These are phyloP conservation scores for Malacosoma neustria DNA, from an alignment of 2,888 invertebrate species.

Conservation along the genomic window DNA sequence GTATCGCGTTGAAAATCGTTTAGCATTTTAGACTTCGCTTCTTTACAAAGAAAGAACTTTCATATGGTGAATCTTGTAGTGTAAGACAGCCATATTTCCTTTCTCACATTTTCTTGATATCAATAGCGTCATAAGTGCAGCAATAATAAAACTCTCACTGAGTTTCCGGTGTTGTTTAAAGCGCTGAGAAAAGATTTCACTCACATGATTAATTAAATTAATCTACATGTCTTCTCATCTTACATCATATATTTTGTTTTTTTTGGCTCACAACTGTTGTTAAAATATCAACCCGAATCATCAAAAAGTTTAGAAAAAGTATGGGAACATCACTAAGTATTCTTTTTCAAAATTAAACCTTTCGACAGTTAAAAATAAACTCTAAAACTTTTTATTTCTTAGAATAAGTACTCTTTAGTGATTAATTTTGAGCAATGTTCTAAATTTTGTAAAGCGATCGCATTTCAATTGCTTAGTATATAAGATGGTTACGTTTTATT, in stretches of 20 bases:
- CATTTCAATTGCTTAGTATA: no score
- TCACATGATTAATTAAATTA: constrained; percentile 30
- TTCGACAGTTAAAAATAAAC: neutral
- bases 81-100: constrained; percentile 66
- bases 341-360: neutral
- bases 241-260: no score
- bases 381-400: no score
- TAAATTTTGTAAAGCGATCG: no score
- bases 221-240: constrained; percentile 2
- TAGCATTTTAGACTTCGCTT: constrained; percentile 46
- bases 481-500: no score
- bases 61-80: constrained; percentile 52
- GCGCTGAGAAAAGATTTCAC: constrained; percentile 35
- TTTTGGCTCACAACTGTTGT: no score
- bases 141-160: constrained; percentile 51
- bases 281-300: neutral
- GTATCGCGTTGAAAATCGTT: constrained; percentile 50
- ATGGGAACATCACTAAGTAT: neutral
- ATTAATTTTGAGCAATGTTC: no score
- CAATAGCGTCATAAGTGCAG: constrained; percentile 57
- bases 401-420: no score
- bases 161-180: constrained; percentile 41
- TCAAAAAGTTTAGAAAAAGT: neutral
- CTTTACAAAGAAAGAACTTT: constrained; percentile 52
- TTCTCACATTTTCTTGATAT: constrained; percentile 71